Base-by-base conservation (phyloP, 2,113 vertebrate genomes). In the Callipepla californica region DNA sequence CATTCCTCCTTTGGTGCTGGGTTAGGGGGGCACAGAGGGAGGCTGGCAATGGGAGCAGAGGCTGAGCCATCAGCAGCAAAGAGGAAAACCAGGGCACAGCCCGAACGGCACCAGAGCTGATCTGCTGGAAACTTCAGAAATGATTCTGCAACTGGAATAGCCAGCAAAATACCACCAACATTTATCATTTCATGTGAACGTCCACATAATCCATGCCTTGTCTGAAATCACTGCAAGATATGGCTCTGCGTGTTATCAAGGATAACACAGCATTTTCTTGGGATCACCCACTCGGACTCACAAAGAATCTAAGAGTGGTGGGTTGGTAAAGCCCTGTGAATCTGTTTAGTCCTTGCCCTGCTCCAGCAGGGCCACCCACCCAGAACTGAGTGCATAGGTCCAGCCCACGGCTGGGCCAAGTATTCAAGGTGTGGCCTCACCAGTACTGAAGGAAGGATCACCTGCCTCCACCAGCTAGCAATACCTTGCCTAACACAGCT, bases 41-140 rank as follows among this genome's bases (percentile, higher is more conserved):
- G 38, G 61, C 25, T 25, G 40, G 1, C 23, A 28, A 13, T 0
- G 1, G 20, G 65, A 32, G 20, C 30, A 53, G 30, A 13, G 15
- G 6, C 10, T 34, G 42, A 73, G 59, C 36, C 65, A 63, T 40
- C 68, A 40, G 32, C 11, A 45, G 30, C n/a, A 23, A 18, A 30
- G 23, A 75, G 2, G 13, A 11, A 58, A 57, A 70, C 9, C 0
- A 0, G 40, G 59, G 30, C 0, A 0, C 48, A 69, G 40, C 1
- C 9, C 17, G 17, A 4, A 30, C 1, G 1, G 30, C 36, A 70
- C 32, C 38, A 38, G 51, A 18, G 18, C 13, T 63, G 61, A 42
- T 85, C 62, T 50, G 28, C 47, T 74, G 53, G 47, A 7, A 63
- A 20, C 23, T 75, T 57, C 57, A 81, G 65, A 89, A 89, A 77